Evolutionary conservation across 2,113 vertebrate genomes (phyloP), one percentile per base, ranked within the genome.

Genomic region (Chamaetylas fuelleborni): DNA sequence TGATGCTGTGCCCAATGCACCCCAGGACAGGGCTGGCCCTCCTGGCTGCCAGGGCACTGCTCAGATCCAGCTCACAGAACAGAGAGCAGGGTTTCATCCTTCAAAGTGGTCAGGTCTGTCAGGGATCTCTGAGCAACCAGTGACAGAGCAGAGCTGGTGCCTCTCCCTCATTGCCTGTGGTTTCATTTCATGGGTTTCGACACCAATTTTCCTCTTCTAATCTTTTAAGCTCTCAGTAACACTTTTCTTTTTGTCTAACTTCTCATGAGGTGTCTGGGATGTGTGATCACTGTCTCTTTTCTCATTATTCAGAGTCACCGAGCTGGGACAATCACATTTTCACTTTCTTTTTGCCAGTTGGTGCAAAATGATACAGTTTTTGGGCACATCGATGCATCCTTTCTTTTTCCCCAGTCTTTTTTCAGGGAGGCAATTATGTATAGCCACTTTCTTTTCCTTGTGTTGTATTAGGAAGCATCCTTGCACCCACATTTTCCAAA

Each of bases 71-170:
- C 9, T 8, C 13, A 20, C 20, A 18, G 28, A 36, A 14, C 1
- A 7, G 7, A 19, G 18, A 66, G 36, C 33, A 16, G 24, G 4
- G 6, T 33, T 40, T 67, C 53, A 23, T 8, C 64, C 33, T 50
- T 36, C 53, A 26, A 20, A 19, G 23, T 1, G 23, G 5, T 28
- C 38, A 26, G 36, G 54, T 23, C 14, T 42, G 38, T 22, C 33
- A 38, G 36, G 51, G 24, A 71, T 7, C 24, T 38, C 58, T 0
- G 2, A 38, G 5, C 19, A 31, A 1, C 22, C 3, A 0, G 38
- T 4, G 19, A 50, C 11, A 6, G 25, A 57, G 38, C 28, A 33
- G 15, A 20, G 20, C 47, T 80, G 20, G 2, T 53, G 19, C 20
- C 36, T 57, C 42, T 57, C 10, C 38, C 22, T 58, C 36, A 9